phyloP scores from a whole-genome alignment of 1,140 invertebrate genomes.

The Goniozus legneri region DNA sequence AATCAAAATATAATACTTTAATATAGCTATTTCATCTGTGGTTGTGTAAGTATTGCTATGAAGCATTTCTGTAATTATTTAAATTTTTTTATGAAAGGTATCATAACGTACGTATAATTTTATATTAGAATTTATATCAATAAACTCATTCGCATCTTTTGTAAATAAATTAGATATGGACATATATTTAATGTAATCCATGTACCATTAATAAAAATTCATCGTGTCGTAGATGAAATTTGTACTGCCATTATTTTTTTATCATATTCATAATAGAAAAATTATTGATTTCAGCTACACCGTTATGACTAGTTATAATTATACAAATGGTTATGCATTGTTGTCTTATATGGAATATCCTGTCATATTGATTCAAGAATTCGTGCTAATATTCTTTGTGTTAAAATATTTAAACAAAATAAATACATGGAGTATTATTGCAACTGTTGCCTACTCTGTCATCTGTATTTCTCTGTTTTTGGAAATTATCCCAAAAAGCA shows the following conservation, averaged over 20 bases:
- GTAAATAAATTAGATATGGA: background rate
- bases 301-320: conserved; percentile 69
- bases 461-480: conserved; percentile 51
- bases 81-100: background rate
- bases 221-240: conserved; percentile 1
- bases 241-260: conserved; percentile 19
- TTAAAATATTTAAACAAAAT: conserved; percentile 59
- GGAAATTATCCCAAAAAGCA: conserved; percentile 55
- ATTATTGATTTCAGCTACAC: conserved; percentile 61
- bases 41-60: no score
- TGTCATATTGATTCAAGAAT: conserved; percentile 65
- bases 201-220: background rate
- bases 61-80: background rate
- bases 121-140: no score
- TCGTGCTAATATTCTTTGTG: conserved; percentile 64
- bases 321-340: conserved; percentile 63
- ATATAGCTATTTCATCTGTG: no score
- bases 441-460: conserved; percentile 52
- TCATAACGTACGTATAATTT: background rate
- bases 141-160: no score
- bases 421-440: conserved; percentile 42
- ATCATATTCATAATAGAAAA: no score
- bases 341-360: conserved; percentile 72
- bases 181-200: background rate
- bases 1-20: no score